Evolutionary conservation across 1,140 invertebrate species (phyloP).

Genomic region (Macrocentrus cingulum): DNA sequence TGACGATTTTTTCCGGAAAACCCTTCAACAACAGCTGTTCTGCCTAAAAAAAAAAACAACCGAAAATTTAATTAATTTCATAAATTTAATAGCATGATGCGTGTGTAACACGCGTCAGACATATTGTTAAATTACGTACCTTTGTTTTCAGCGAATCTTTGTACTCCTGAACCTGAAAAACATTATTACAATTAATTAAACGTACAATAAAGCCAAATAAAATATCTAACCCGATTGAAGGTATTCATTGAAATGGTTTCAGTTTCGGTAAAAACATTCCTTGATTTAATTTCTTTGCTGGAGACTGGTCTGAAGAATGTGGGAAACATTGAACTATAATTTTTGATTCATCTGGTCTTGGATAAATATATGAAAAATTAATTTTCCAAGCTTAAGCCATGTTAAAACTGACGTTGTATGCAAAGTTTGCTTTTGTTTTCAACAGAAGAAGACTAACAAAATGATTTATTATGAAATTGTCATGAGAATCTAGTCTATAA

Average conservation of each 20-base stretch:
- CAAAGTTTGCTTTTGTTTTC: no score
- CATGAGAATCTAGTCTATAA: background rate
- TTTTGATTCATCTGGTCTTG: background rate
- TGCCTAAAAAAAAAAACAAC: constrained; percentile 58
- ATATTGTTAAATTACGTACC: constrained; percentile 19
- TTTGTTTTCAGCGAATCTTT: constrained; percentile 79
- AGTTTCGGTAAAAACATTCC: constrained; percentile 8
- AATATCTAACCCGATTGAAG: constrained; percentile 3
- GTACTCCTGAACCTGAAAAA: constrained; percentile 76
- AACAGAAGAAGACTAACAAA: no score
- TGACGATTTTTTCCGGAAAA: constrained; percentile 88
- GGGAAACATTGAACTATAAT: constrained; percentile 14
- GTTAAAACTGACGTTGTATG: no score
- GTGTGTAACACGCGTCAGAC: constrained; percentile 6
- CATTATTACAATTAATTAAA: constrained; percentile 21
- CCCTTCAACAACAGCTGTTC: constrained; percentile 82
- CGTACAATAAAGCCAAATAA: no score
- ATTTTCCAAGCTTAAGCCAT: no score
- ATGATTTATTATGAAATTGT: no score
- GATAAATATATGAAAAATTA: no score
- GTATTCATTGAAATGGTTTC: background rate
- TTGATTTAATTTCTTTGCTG: constrained; percentile 13
- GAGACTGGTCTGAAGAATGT: constrained; percentile 8
- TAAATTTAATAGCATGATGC: constrained; percentile 9
- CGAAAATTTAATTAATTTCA: background rate